These are phyloP conservation scores for Notolabrus celidotus DNA, from an alignment of 2,797 vertebrate genomes.

Conservation along the genomic window DNA sequence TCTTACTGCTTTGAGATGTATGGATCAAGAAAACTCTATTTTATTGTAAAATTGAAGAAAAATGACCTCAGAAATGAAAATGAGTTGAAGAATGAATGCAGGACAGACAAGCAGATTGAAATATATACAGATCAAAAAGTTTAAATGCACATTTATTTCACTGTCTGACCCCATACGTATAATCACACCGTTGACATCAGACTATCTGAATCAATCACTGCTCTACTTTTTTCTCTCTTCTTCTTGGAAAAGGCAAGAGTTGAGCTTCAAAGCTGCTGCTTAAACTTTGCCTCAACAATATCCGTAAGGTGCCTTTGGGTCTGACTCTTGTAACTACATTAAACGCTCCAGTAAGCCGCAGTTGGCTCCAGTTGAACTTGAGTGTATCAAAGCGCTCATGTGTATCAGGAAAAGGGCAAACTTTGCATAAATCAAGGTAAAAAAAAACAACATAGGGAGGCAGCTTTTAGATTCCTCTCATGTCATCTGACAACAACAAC, in stretches of 20 bases:
- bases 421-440: slow-evolving; percentile 26
- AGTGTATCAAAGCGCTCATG: slow-evolving; percentile 15
- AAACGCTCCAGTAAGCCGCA: slow-evolving; percentile 8
- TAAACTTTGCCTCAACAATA: neutral
- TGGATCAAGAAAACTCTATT: neutral
- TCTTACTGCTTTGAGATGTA: neutral
- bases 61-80: neutral
- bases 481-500: slow-evolving; percentile 1
- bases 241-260: neutral
- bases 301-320: neutral
- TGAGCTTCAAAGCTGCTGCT: slow-evolving; percentile 5
- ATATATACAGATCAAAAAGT: too few species aligned
- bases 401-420: slow-evolving; percentile 31
- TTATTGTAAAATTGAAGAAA: slow-evolving; percentile 1
- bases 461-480: neutral
- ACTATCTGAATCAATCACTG: too few species aligned
- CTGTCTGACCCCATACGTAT: too few species aligned
- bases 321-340: neutral
- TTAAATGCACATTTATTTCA: too few species aligned
- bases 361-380: slow-evolving; percentile 9
- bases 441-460: neutral
- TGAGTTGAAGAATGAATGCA: too few species aligned
- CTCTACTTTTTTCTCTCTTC: neutral
- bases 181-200: too few species aligned
- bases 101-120: too few species aligned